Evolutionary conservation across 2,113 vertebrate species (phyloP), one percentile per base, ranked within the genome.

Genomic region (Equus quagga): DNA sequence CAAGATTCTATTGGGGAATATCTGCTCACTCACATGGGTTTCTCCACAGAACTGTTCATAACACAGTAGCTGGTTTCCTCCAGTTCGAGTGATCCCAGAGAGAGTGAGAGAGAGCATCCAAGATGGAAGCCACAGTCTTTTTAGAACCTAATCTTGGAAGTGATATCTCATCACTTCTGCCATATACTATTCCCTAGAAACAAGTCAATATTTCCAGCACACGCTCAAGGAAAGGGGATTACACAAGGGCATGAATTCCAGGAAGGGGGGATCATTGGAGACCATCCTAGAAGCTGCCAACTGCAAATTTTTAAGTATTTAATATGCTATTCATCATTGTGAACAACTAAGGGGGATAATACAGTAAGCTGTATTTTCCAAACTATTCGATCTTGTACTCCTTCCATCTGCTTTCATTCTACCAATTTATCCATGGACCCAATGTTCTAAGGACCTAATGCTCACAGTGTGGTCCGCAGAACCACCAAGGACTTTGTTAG

Each of bases 71-170:
- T 60, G 51, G 33, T 19, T 89, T 78, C 33, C 41, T 4, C 62
- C n/a, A 56, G 54, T 24, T 23, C 33, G 17, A 69, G 51, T 69
- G 49, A 81, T 56, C n/a, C 31, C 24, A 76, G 49, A 82, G 54
- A 49, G 18, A 83, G 33, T 13, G 24, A 83, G 44, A 89, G 19
- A 24, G 46, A 73, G n/a, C 26, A 18, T 17, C 21, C 62, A 21
- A 31, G 44, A 21, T 67, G 26, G 65, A 65, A 85, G 36, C 31
- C 58, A n/a, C 6, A 56, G 19, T 64, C 65, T 91, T 78, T 67
- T 84, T 46, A 89, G 54, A 84, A 89, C 56, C 49, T 33, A 97
- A 60, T 73, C 36, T 90, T 89, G 46, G n/a, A 69, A 94, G 51
- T 80, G 46, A 89, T n/a, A 90, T 80, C 23, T 69, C 44, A 64